Percentiles rank a stretch among this genome's conserved stretches.
Conservation (phyloP, 2,888 invertebrate species). For the Brachypterus glaber region DNA sequence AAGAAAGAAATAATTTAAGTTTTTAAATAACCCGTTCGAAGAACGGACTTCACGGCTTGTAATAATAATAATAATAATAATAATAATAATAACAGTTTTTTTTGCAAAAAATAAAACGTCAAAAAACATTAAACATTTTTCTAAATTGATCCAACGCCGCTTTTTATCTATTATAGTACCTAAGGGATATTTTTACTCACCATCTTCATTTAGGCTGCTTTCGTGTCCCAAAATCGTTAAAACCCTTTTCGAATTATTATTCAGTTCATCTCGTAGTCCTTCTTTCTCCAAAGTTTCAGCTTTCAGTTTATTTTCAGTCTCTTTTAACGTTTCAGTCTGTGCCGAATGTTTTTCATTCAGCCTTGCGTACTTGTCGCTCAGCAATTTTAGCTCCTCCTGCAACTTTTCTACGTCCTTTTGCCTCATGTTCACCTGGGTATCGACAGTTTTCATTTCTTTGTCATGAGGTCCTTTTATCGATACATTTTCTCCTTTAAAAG, state of each 20-base stretch:
- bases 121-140: conserved; percentile 4
- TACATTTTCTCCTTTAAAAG: conserved; percentile 51
- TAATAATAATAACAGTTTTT: no score
- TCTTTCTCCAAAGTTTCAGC: conserved; percentile 64
- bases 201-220: no score
- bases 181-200: conserved; percentile 41
- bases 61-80: no score
- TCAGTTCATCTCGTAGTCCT: conserved; percentile 64
- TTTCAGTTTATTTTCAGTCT: conserved; percentile 52
- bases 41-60: no score
- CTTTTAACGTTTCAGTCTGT: conserved; percentile 41
- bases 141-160: conserved; percentile 9
- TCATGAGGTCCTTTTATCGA: conserved; percentile 31
- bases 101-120: neutral
- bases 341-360: conserved; percentile 42
- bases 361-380: conserved; percentile 52
- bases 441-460: conserved; percentile 31
- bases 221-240: conserved; percentile 50
- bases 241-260: conserved; percentile 63
- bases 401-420: conserved; percentile 55
- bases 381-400: conserved; percentile 48
- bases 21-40: no score
- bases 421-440: conserved; percentile 46
- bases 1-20: no score
- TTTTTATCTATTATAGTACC: conserved; percentile 4